A percentile compares a stretch with the other conserved stretches of the same genome.
Evolutionary conservation across 2,888 invertebrate species (phyloP).

Genomic region (Drosophila emarginata): DNA sequence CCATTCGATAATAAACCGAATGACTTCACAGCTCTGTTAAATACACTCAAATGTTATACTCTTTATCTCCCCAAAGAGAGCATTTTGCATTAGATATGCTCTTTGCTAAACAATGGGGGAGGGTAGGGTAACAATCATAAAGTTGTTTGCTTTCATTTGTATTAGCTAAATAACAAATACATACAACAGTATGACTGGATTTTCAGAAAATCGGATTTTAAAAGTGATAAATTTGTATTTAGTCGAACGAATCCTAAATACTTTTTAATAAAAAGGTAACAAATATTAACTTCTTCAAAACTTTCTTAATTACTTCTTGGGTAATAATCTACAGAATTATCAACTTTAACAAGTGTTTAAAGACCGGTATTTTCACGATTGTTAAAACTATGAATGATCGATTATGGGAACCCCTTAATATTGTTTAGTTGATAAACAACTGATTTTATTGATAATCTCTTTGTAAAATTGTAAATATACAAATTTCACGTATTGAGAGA

Average conservation of each 20-base stretch:
- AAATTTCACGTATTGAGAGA: no score
- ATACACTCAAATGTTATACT: conserved; percentile 1
- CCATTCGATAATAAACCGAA: not conserved
- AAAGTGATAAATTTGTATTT: not conserved
- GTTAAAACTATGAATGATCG: no score
- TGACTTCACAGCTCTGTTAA: conserved; percentile 1
- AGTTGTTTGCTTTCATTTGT: conserved; percentile 2
- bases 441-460: no score
- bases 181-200: not conserved
- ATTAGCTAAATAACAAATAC: conserved; percentile 1
- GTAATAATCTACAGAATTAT: no score
- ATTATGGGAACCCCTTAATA: no score
- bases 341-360: not conserved
- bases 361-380: no score
- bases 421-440: no score
- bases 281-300: no score
- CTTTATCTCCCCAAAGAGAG: not conserved
- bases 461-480: no score
- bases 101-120: conserved; percentile 6
- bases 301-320: no score
- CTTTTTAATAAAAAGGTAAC: not conserved
- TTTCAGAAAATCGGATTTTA: not conserved
- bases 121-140: not conserved
- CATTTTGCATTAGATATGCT: conserved; percentile 2
- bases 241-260: not conserved